Evolutionary conservation across 2,888 invertebrate genomes (phyloP).

Genomic region (Hoplodrina blanda): DNA sequence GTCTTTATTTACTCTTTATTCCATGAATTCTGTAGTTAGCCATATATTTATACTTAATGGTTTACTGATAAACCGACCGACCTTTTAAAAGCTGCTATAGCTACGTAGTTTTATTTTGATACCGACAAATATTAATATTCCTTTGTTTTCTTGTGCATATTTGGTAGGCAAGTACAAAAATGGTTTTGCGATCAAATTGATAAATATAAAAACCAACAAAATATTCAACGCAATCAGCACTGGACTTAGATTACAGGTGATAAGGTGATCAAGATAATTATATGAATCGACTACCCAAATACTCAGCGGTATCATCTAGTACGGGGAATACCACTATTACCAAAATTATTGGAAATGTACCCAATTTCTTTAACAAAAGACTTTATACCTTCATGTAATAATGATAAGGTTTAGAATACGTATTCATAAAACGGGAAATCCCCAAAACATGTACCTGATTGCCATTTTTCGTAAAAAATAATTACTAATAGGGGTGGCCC

Average conservation of each 20-base stretch:
- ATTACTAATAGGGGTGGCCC: too few species aligned
- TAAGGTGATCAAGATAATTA: neutral
- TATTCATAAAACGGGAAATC: neutral
- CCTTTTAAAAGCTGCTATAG: too few species aligned
- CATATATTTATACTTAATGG: neutral
- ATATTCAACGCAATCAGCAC: neutral
- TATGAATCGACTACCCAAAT: neutral
- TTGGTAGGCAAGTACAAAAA: too few species aligned
- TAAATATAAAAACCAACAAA: too few species aligned
- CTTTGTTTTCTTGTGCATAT: too few species aligned
- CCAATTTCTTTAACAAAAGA: neutral
- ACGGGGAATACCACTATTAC: neutral
- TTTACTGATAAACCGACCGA: constrained; percentile 6
- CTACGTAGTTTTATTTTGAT: too few species aligned
- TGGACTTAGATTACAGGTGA: neutral
- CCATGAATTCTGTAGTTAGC: too few species aligned
- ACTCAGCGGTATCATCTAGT: neutral
- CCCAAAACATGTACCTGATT: constrained; percentile 3
- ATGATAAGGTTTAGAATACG: neutral
- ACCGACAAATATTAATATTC: too few species aligned
- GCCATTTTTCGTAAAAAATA: neutral
- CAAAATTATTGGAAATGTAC: neutral
- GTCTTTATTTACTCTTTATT: too few species aligned
- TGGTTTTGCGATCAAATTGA: too few species aligned
- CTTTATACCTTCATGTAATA: neutral